Evolutionary conservation across 2,888 invertebrate genomes (phyloP), one percentile per base, ranked within the genome.

Genomic region (Gordius sp.): DNA sequence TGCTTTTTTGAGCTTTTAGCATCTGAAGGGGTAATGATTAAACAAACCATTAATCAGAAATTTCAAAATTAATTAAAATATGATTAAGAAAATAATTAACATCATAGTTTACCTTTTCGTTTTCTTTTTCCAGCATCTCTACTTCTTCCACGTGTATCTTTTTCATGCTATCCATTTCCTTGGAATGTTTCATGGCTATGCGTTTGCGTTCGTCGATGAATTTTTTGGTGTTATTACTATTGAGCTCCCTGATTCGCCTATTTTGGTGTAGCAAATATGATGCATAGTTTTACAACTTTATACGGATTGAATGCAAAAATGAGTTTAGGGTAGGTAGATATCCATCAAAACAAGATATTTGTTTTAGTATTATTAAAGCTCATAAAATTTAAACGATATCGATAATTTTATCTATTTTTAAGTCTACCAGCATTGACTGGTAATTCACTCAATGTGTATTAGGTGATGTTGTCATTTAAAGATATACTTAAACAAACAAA

Each of bases 211-310:
- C 91, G 63, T 93, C 91, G 75, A 89, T 79, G 67, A 93, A 93
- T 65, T 84, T 82, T 71, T 91, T 91, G 57, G 86, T 87, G 68
- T 91, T 91, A 68, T 89, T 91, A 67, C 89, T 86, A 65, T 89
- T 87, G 69, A 91, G 85, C 71, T 93, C 87, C 27, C 83, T 75
- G 58, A 89, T 75, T 52, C 89, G 76, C 47, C 89, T 70, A 16
- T 20, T 47, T 16, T 47, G 23, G n/a, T n/a, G n/a, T n/a, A n/a
- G n/a, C n/a, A n/a, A n/a, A n/a, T n/a, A n/a, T n/a, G n/a, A n/a
- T n/a, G n/a, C n/a, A n/a, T n/a, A n/a, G n/a, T n/a, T n/a, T n/a
- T n/a, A n/a, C n/a, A n/a, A n/a, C n/a, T n/a, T n/a, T n/a, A n/a
- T n/a, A n/a, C n/a, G n/a, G n/a, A n/a, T n/a, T n/a, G n/a, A n/a